phyloP scores from a whole-genome alignment of 2,888 invertebrate species.

The Cerceris ruficornis region DNA sequence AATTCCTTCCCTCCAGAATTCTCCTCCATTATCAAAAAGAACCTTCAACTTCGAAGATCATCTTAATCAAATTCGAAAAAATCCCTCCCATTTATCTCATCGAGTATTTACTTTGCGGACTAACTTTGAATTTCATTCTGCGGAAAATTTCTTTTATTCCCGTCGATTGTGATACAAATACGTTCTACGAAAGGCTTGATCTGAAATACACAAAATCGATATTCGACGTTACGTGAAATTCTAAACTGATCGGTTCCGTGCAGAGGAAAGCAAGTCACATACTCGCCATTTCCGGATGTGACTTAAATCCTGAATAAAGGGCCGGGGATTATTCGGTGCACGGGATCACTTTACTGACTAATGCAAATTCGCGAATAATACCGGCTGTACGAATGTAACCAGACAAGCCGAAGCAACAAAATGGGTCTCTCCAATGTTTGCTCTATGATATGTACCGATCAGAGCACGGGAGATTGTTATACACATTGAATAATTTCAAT shows the following conservation, averaged over 20 bases:
- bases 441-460: slow-evolving; percentile 15
- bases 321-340: slow-evolving; percentile 35
- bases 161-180: neutral
- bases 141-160: neutral
- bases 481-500: slow-evolving; percentile 48
- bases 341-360: slow-evolving; percentile 32
- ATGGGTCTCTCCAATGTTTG: slow-evolving; percentile 23
- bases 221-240: slow-evolving; percentile 10
- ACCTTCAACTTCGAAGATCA: too few species aligned
- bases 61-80: too few species aligned
- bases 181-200: neutral
- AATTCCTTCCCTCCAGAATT: too few species aligned
- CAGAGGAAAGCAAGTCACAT: slow-evolving; percentile 11
- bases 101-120: too few species aligned
- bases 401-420: slow-evolving; percentile 32
- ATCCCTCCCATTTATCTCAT: too few species aligned
- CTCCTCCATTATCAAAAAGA: too few species aligned
- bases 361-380: slow-evolving; percentile 26
- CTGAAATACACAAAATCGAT: slow-evolving; percentile 22
- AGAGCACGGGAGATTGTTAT: slow-evolving; percentile 23
- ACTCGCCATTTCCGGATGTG: slow-evolving; percentile 40
- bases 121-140: neutral
- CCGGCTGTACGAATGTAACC: neutral
- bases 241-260: slow-evolving; percentile 22
- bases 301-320: slow-evolving; percentile 48